These are phyloP conservation scores for Kryptolebias marmoratus DNA, from an alignment of 2,113 vertebrate genomes.

Conservation along the genomic window DNA sequence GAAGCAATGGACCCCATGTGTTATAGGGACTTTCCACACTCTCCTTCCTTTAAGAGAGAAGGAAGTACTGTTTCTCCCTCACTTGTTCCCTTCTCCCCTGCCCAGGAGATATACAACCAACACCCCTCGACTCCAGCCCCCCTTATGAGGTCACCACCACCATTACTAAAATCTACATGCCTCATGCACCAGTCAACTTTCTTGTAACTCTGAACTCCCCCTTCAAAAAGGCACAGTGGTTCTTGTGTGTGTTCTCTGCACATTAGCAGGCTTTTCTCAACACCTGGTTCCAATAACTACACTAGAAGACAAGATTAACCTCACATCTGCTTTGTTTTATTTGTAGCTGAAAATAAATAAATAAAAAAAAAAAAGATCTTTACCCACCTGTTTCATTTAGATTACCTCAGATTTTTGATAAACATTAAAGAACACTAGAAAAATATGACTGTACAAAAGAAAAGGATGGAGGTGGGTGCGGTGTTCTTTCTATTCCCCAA, in stretches of 20 bases:
- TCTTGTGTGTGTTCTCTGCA: conserved; percentile 57
- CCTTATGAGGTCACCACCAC: conserved; percentile 67
- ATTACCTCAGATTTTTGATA: conserved; percentile 39
- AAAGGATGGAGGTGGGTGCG: neutral
- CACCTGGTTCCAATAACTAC: conserved; percentile 79
- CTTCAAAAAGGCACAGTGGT: conserved; percentile 60
- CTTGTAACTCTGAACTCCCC: conserved; percentile 41
- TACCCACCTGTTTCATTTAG: conserved; percentile 29
- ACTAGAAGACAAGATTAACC: conserved; percentile 62
- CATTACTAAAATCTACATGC: conserved; percentile 53
- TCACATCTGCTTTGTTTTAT: conserved; percentile 50
- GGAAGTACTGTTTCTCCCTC: conserved; percentile 52
- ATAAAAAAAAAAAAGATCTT: conserved; percentile 23
- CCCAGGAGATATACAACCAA: conserved; percentile 45
- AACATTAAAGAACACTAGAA: conserved; percentile 30
- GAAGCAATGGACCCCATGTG: conserved; percentile 72
- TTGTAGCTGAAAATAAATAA: conserved; percentile 46
- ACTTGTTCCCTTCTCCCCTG: conserved; percentile 46
- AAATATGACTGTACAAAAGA: conserved; percentile 26
- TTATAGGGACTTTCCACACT: conserved; percentile 75
- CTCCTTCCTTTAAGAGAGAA: conserved; percentile 30
- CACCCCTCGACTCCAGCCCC: conserved; percentile 45
- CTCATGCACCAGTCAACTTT: conserved; percentile 48
- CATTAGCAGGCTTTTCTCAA: conserved; percentile 55
- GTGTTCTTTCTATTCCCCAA: conserved; percentile 25